Base-by-base conservation (phyloP, 1,140 invertebrate species). In the Caenorhabditis brenneri region DNA sequence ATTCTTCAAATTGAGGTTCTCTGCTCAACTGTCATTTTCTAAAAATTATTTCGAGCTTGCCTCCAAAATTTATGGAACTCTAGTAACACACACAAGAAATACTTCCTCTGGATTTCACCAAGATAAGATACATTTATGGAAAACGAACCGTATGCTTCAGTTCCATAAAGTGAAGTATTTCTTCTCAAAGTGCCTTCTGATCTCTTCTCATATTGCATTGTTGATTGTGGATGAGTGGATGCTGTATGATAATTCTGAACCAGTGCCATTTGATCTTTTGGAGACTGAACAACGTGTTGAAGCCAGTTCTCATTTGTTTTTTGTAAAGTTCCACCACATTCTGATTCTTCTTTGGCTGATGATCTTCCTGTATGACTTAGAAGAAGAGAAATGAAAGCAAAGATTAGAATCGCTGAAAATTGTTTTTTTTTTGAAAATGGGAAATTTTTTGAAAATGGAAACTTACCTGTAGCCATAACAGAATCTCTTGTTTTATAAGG, bases 391-490 rank as follows among this genome's bases (percentile, higher is more conserved):
- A 58, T 24, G n/a, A 81, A 55, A 29, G 80, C 22, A 49, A 51
- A 51, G 48, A 49, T 16, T 0, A 83, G 65, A 31, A 65, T 36
- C 9, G 53, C 80, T 58, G 60, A 42, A 74, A 51, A 27, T 2
- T 49, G 15, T 58, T 15, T 27, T 58, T 58, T 29, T 6, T 36
- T 19, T 22, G 53, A 36, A 33, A 4, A 27, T 36, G 4, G 15
- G 12, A 19, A 58, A 33, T 65, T 10, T 27, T 27, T 2, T 12
- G 24, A n/a, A 27, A 29, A 55, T 1, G 7, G 2, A 10, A 55
- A 55, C 46, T 49, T 60, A 86, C 84, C 49, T 53, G 65, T 81
- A 12, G 84, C 83, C 36, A 86, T 85, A 24, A 86, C 51, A 36
- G 46, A 33, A 55, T 86, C 85, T 27, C 85, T 24, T 6, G 29